Evolutionary conservation across 2,888 invertebrate species (phyloP).

Genomic region (Archips xylosteana): DNA sequence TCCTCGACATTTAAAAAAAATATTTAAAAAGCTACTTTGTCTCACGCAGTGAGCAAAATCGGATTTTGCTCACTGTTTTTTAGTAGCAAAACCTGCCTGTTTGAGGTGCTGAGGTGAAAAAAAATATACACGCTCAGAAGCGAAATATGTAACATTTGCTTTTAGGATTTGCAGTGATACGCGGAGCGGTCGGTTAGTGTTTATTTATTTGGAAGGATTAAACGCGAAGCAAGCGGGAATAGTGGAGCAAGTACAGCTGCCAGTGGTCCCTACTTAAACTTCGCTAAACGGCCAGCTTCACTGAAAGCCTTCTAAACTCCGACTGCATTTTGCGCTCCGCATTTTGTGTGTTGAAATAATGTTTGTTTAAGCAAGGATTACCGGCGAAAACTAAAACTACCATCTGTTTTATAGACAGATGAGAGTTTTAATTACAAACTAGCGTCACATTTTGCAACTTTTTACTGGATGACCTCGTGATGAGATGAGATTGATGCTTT

Average conservation of each 20-base stretch:
- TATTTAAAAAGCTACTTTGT: no score
- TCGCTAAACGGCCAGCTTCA: slow-evolving; percentile 73
- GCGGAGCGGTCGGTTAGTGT: slow-evolving; percentile 59
- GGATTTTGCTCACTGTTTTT: no score
- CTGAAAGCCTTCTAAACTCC: slow-evolving; percentile 74
- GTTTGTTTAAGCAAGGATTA: slow-evolving; percentile 51
- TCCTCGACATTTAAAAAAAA: no score
- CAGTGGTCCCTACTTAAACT: slow-evolving; percentile 73
- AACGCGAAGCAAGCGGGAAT: slow-evolving; percentile 65
- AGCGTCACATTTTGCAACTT: slow-evolving; percentile 7
- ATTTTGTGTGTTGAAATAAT: slow-evolving; percentile 68
- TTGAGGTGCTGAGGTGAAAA: no score
- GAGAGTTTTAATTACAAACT: slow-evolving; percentile 5
- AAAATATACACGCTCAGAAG: slow-evolving; percentile 47
- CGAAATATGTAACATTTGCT: slow-evolving; percentile 66
- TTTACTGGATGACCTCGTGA: background rate
- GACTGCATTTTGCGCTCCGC: slow-evolving; percentile 62
- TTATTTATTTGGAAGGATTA: slow-evolving; percentile 78
- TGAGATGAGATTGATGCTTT: background rate
- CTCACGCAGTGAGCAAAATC: no score
- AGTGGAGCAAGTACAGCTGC: slow-evolving; percentile 58
- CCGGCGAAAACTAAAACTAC: slow-evolving; percentile 17
- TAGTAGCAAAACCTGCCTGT: no score
- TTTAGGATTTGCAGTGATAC: slow-evolving; percentile 71
- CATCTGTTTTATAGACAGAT: slow-evolving; percentile 21